These are phyloP conservation scores for Chaetogeoica ovagalla DNA, from an alignment of 2,888 invertebrate genomes.

Conservation along the genomic window DNA sequence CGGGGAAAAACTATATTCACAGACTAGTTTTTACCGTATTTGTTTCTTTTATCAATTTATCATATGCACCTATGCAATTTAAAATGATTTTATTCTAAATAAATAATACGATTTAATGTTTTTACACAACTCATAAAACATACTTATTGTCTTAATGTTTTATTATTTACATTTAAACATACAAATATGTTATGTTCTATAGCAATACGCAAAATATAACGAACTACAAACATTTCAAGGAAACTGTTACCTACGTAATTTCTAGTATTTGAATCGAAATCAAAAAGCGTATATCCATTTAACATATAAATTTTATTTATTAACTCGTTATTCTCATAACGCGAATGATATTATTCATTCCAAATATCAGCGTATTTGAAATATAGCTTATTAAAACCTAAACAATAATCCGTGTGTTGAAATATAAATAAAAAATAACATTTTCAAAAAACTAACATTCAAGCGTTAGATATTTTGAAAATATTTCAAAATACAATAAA, in stretches of 20 bases:
- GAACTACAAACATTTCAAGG: neutral
- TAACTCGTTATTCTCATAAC: neutral
- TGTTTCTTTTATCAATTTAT: neutral
- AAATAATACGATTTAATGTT: neutral
- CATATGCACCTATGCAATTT: neutral
- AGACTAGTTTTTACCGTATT: neutral
- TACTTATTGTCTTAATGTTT: neutral
- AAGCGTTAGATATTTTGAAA: no score
- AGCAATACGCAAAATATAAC: neutral
- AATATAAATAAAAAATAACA: no score
- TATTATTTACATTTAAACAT: neutral
- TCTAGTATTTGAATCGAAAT: neutral
- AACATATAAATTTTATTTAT: neutral
- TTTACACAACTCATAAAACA: neutral
- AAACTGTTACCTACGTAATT: neutral
- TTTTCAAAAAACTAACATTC: no score
- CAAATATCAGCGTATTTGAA: neutral
- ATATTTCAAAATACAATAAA: neutral
- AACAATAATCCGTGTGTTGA: no score
- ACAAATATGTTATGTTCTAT: neutral
- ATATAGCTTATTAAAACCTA: no score
- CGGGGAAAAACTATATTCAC: neutral
- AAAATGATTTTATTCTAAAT: neutral
- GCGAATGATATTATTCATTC: slow-evolving; percentile 1
- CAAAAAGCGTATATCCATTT: neutral